These are phyloP conservation scores for Oikopleura vanhoeffeni DNA, from an alignment of 23 tunicate genomes.

Conservation along the genomic window DNA sequence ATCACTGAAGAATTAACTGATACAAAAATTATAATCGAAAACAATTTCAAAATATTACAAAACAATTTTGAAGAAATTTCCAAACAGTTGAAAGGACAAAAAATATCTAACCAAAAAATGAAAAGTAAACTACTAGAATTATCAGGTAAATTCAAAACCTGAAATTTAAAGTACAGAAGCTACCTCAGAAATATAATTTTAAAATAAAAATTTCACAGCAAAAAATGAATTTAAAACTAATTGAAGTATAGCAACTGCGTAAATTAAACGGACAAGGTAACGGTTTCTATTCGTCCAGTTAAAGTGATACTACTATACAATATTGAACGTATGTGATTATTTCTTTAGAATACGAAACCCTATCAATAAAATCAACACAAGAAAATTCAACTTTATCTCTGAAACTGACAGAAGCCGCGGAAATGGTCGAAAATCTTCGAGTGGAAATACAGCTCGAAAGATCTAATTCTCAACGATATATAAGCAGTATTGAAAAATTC, in stretches of 20 bases:
- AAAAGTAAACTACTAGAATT: not conserved
- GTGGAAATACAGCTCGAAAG: not conserved
- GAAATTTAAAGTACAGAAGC: too few species aligned
- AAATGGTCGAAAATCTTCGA: not conserved
- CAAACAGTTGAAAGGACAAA: not conserved
- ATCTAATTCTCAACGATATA: not conserved
- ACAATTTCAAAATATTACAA: not conserved
- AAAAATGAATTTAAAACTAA: too few species aligned
- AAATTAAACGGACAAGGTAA: too few species aligned
- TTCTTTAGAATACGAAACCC: not conserved
- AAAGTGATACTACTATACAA: too few species aligned
- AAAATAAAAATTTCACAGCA: too few species aligned
- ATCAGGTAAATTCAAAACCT: too few species aligned
- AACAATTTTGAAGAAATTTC: not conserved
- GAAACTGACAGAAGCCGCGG: not conserved
- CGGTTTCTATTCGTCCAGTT: too few species aligned
- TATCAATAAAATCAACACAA: not conserved
- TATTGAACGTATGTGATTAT: too few species aligned
- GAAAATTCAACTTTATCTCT: not conserved
- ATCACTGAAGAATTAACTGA: too few species aligned
- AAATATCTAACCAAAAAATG: not conserved
- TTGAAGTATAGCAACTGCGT: too few species aligned
- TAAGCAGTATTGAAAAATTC: not conserved
- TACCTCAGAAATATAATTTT: too few species aligned
- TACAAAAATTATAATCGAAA: too few species aligned